Conservation (phyloP, 2,113 vertebrate genomes). For the Ictalurus furcatus region DNA sequence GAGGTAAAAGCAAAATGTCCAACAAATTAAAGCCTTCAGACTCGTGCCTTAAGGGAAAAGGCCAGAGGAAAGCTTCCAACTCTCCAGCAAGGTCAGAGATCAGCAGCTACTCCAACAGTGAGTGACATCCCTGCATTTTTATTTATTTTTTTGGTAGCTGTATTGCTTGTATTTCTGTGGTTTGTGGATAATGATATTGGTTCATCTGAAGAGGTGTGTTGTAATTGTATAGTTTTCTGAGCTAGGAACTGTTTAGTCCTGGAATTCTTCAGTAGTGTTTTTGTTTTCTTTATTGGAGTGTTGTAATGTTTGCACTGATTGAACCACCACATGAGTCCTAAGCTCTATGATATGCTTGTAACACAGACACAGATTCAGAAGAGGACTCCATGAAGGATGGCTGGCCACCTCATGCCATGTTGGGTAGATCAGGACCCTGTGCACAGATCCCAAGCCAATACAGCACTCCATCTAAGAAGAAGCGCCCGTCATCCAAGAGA, state of each 20-base stretch:
- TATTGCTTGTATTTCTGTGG: background rate
- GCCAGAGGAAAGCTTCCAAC: slow-evolving; percentile 83
- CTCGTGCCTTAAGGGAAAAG: slow-evolving; percentile 80
- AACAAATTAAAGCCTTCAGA: slow-evolving; percentile 82
- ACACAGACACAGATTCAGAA: slow-evolving; percentile 93
- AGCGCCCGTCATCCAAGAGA: slow-evolving; percentile 65
- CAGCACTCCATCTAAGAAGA: slow-evolving; percentile 72
- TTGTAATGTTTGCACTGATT: background rate
- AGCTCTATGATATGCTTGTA: slow-evolving; percentile 47
- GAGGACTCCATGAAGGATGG: slow-evolving; percentile 82
- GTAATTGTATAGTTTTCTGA: background rate
- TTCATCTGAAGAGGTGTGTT: background rate
- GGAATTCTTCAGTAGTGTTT: background rate
- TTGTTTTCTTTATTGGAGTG: background rate
- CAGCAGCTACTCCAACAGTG: slow-evolving; percentile 97
- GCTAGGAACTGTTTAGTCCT: background rate
- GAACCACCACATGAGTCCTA: background rate
- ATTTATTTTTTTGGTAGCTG: background rate
- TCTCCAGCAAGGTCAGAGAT: slow-evolving; percentile 90
- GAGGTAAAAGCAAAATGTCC: slow-evolving; percentile 85
- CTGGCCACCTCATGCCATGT: slow-evolving; percentile 80
- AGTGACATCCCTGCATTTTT: slow-evolving; percentile 66
- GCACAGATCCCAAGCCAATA: slow-evolving; percentile 71
- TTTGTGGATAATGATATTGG: background rate
- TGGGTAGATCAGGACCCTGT: slow-evolving; percentile 62